Conservation (phyloP, 2,113 vertebrate species). For the Hydropotes inermis region DNA sequence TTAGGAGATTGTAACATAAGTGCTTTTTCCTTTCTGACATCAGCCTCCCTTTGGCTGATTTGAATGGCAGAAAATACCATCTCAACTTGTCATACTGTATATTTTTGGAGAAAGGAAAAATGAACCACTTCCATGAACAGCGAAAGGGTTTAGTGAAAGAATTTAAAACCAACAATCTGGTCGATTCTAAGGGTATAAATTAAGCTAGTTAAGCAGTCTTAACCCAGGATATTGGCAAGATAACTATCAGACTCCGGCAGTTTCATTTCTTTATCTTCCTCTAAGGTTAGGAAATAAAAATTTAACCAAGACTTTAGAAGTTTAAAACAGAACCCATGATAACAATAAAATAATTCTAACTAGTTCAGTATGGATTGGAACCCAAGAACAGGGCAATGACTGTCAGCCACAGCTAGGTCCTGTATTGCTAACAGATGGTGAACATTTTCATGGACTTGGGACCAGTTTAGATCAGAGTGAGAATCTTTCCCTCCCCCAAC, state of each 20-base stretch:
- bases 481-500: slow-evolving; percentile 24
- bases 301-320: slow-evolving; percentile 43
- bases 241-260: slow-evolving; percentile 46
- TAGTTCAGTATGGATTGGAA: slow-evolving; percentile 57
- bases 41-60: slow-evolving; percentile 70
- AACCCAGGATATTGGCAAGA: slow-evolving; percentile 67
- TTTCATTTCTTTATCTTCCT: slow-evolving; percentile 55
- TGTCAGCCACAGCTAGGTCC: slow-evolving; percentile 46
- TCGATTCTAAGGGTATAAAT: slow-evolving; percentile 73
- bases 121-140: slow-evolving; percentile 74
- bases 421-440: slow-evolving; percentile 73
- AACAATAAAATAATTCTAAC: slow-evolving; percentile 61
- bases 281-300: slow-evolving; percentile 38
- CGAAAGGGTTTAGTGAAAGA: slow-evolving; percentile 71
- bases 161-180: slow-evolving; percentile 76
- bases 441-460: slow-evolving; percentile 61
- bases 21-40: slow-evolving; percentile 72
- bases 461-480: slow-evolving; percentile 72
- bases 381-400: slow-evolving; percentile 40
- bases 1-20: slow-evolving; percentile 67
- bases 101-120: slow-evolving; percentile 75
- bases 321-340: background rate
- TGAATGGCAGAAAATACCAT: slow-evolving; percentile 77
- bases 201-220: slow-evolving; percentile 72
- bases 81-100: slow-evolving; percentile 73